Evolutionary conservation across 2,888 invertebrate genomes (phyloP), one percentile per base, ranked within the genome.

Genomic region (Drosophila anomelani): DNA sequence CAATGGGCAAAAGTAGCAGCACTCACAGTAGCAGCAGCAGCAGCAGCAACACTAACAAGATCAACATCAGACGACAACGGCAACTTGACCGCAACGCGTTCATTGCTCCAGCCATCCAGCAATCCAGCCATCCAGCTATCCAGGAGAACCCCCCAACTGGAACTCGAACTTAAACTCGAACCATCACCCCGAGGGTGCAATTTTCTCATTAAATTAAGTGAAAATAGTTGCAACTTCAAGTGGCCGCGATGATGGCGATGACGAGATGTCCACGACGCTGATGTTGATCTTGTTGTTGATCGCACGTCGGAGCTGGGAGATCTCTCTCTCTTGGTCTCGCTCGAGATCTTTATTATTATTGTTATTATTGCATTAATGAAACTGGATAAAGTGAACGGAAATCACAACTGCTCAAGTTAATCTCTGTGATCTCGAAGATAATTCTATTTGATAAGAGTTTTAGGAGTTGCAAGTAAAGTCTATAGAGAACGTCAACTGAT

Each of bases 21-120:
- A 70, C 12, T 57, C 43, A 2, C 34, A 56, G 26, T 60, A 61
- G 10, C 20, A 49, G 7, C 62, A 60, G 12, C 46, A 63, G 26
- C 58, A 41, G 23, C 47, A 53, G 46, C 63, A 60, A 23, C 54
- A 67, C 9, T 5, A 46, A 20, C 43, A 51, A 8, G 47, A 60
- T 46, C 56, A 46, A 49, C 47, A 69, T 66, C 58, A 47, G 53
- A 15, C 38, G 12, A 34, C 49, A 78, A 68, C 58, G 56, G 57
- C 79, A 88, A 84, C 81, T 86, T 84, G 88, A 88, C 84, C 84
- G 84, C 88, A 83, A 77, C 47, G 61, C 87, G 84, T 84, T 84
- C 84, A 83, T 84, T 84, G 88, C 86, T 80, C 36, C 29, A 29
- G 29, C 29, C 7, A 29, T 29, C 29, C 29, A 29, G 29, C 29